Evolutionary conservation across 2,888 invertebrate genomes (phyloP).

Genomic region (Coenonympha glycerion): DNA sequence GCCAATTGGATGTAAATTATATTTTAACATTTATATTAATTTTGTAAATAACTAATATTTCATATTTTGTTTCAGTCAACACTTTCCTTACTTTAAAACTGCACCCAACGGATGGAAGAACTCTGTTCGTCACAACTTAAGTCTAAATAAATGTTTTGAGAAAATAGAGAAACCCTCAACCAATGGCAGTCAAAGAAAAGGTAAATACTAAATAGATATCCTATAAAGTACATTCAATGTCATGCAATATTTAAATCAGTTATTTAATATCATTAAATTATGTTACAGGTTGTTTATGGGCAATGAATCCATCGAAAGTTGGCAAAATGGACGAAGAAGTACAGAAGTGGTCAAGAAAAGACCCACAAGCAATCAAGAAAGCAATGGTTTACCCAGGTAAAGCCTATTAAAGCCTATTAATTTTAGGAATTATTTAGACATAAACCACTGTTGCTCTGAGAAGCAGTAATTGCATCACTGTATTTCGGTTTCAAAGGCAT

Average conservation of each 20-base stretch:
- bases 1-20: too few species aligned
- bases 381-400: conserved; percentile 95
- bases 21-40: too few species aligned
- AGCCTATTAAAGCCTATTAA: neutral
- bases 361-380: conserved; percentile 91
- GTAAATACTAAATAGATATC: conserved; percentile 44
- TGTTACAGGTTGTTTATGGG: conserved; percentile 89
- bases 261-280: conserved; percentile 9
- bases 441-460: too few species aligned
- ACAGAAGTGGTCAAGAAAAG: conserved; percentile 97
- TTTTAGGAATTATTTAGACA: neutral
- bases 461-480: too few species aligned
- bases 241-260: neutral
- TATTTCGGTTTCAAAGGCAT: too few species aligned
- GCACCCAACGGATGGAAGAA: conserved; percentile 99
- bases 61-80: conserved; percentile 87
- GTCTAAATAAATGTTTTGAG: conserved; percentile 98
- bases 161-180: conserved; percentile 97
- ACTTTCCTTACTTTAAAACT: conserved; percentile 98
- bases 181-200: conserved; percentile 89
- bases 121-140: conserved; percentile 97
- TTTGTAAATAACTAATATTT: neutral
- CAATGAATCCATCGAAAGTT: conserved; percentile 95
- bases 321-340: conserved; percentile 99
- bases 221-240: neutral